Conservation (phyloP, 2,888 invertebrate species). For the Patella depressa region DNA sequence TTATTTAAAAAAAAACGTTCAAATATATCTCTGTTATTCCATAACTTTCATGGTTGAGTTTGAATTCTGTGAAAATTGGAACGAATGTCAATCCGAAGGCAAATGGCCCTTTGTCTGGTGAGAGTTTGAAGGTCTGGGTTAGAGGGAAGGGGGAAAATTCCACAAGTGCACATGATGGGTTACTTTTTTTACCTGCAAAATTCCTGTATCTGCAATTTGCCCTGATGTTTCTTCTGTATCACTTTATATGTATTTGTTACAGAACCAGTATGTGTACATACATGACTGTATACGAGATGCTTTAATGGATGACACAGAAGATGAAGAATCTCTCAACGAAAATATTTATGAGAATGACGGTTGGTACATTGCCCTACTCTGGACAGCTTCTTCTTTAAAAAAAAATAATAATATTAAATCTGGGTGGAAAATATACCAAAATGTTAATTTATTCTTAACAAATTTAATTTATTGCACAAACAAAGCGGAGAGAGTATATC, state of each 20-base stretch:
- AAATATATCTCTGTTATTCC: too few relatives aligned
- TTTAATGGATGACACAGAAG: slow-evolving; percentile 40
- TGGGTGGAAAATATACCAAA: too few relatives aligned
- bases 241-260: slow-evolving; percentile 42
- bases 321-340: slow-evolving; percentile 19
- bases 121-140: background rate
- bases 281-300: slow-evolving; percentile 72
- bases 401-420: too few relatives aligned
- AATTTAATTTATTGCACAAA: too few relatives aligned
- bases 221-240: background rate
- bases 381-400: too few relatives aligned
- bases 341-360: slow-evolving; percentile 3
- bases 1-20: too few relatives aligned
- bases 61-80: too few relatives aligned
- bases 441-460: too few relatives aligned
- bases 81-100: background rate
- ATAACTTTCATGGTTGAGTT: too few relatives aligned
- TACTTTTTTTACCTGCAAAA: background rate
- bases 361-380: background rate
- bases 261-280: slow-evolving; percentile 75
- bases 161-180: background rate
- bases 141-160: background rate
- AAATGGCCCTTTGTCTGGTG: background rate
- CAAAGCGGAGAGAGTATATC: too few relatives aligned
- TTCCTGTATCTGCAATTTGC: background rate